Percentiles rank a stretch among this genome's conserved stretches.
These are phyloP conservation scores for Patella caerulea DNA, from an alignment of 2,888 invertebrate genomes.

Conservation along the genomic window DNA sequence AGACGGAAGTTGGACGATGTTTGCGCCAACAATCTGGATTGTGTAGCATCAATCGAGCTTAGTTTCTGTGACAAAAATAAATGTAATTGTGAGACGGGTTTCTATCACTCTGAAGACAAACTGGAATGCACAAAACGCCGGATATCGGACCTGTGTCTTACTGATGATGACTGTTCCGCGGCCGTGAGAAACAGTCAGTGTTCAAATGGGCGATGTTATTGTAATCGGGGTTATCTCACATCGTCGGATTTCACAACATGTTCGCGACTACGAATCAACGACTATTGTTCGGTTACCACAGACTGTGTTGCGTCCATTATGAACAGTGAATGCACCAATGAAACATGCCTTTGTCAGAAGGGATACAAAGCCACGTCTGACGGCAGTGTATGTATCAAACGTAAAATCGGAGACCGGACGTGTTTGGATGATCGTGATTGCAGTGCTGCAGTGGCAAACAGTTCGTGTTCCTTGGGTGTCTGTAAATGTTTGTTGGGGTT, in stretches of 20 bases:
- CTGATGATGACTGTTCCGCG: slow-evolving; percentile 16
- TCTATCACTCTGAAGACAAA: neutral
- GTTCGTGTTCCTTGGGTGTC: neutral
- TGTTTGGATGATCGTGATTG: neutral
- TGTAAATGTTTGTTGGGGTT: neutral
- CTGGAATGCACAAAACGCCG: slow-evolving; percentile 12
- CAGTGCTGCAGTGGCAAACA: neutral
- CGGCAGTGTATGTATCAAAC: neutral
- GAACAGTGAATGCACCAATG: neutral
- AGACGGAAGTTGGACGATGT: slow-evolving; percentile 19
- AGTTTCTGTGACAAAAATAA: neutral
- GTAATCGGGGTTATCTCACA: neutral
- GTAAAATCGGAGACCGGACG: neutral
- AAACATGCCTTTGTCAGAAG: neutral
- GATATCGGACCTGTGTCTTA: slow-evolving; percentile 18
- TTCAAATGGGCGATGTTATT: neutral
- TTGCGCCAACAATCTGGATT: slow-evolving; percentile 20
- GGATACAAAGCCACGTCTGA: neutral
- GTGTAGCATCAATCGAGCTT: neutral
- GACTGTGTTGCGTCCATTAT: neutral
- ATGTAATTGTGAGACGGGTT: slow-evolving; percentile 24
- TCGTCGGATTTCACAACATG: neutral
- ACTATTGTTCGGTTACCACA: slow-evolving; percentile 4
- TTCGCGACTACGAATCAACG: neutral
- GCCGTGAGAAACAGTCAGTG: slow-evolving; percentile 25